These are phyloP conservation scores for Entelurus aequoreus DNA, from an alignment of 2,113 vertebrate species.

Conservation along the genomic window DNA sequence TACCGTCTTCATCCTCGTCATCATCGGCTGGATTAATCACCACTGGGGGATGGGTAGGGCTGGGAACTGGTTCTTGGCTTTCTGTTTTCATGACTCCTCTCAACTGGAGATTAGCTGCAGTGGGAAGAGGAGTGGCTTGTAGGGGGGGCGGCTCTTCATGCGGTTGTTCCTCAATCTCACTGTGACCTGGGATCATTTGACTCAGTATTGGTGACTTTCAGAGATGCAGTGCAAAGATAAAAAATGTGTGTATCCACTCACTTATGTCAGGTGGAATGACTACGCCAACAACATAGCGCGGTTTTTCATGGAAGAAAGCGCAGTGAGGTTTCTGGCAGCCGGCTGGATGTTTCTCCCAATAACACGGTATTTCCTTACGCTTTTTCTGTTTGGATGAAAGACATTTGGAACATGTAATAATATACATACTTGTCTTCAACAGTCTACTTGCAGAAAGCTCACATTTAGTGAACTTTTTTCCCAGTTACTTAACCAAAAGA, in stretches of 20 bases:
- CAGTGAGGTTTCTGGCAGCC: constrained; percentile 95
- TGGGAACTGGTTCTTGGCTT: constrained; percentile 86
- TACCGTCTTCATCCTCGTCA: constrained; percentile 91
- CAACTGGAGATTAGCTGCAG: constrained; percentile 80
- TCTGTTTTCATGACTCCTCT: constrained; percentile 88
- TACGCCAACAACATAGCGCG: constrained; percentile 80
- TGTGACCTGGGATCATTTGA: constrained; percentile 38
- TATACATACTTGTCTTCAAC: no score
- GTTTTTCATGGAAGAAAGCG: constrained; percentile 86
- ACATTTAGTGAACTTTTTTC: no score
- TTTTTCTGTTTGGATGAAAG: constrained; percentile 78
- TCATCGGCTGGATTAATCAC: constrained; percentile 96
- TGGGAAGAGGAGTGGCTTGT: constrained; percentile 65
- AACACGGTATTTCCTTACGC: constrained; percentile 87
- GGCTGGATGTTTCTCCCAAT: constrained; percentile 90
- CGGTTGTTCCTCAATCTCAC: constrained; percentile 66
- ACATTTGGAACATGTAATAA: not conserved
- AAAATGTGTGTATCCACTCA: constrained; percentile 44
- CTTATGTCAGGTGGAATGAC: constrained; percentile 84
- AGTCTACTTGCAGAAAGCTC: no score
- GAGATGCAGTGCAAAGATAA: not conserved
- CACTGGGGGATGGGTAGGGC: constrained; percentile 93
- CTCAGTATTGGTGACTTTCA: not conserved
- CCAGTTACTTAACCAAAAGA: no score
- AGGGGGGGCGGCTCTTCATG: constrained; percentile 52